Evolutionary conservation across 2,113 vertebrate species (phyloP), one percentile per base, ranked within the genome.

Genomic region (Raja brachyura): DNA sequence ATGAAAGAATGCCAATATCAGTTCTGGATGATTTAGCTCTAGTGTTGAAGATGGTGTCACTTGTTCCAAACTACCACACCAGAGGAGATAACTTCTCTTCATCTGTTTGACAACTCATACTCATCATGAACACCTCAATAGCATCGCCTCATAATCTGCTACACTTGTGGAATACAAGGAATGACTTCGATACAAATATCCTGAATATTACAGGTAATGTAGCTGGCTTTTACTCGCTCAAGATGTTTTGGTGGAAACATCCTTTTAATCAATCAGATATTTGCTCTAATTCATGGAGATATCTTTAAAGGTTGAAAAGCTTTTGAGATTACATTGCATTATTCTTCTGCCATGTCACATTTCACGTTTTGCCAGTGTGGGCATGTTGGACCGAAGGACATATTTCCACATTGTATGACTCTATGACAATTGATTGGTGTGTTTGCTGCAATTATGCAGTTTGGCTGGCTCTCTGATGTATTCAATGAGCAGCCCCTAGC

Each of bases 271-370:
- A 68, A 59, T 22, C 48, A 33, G 5, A 68, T n/a, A 66, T 3
- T 22, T 22, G 6, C 85, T 90, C 61, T 90, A 31, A 90, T 90
- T 90, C 86, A 68, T 68, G 16, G 86, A 90, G 63, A 33, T 90
- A 3, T 31, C 33, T 68, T 90, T 66, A 90, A 90, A 39, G 86
- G 14, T 90, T 90, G 61, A 90, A 90, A 66, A 68, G 61, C 7
- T 90, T 90, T 90, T 68, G 18, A 33, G 86, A 68, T 90, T 90
- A 90, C n/a, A 66, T 90, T 63, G 31, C 31, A n/a, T 90, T 16
- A 68, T 90, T 90, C 68, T 16, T 31, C 86, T 90, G 86, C 28
- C 33, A 20, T 90, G 7, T 66, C 61, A 88, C 61, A 48, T 48
- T 48, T 48, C 39, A 48, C 39, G 3, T 48, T 0, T 48, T 48